Evolutionary conservation across 2,113 vertebrate species (phyloP).

Genomic region (Burhinus bistriatus): DNA sequence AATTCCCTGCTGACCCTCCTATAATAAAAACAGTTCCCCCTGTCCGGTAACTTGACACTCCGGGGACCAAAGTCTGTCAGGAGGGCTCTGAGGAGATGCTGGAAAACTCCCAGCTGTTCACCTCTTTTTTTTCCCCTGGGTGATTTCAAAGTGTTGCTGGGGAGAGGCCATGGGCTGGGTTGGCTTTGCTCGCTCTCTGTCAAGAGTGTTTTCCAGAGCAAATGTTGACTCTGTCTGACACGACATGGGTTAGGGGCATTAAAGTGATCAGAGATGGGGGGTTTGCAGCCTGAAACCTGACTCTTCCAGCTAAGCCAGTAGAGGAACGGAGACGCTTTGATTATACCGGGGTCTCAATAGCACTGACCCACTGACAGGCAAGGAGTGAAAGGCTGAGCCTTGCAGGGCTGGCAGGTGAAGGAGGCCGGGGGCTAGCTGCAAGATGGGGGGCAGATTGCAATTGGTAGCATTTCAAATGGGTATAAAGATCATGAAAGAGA

Average conservation of each 20-base stretch:
- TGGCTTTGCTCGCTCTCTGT: slow-evolving; percentile 8
- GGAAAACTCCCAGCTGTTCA: slow-evolving; percentile 66
- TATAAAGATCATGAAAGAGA: not conserved
- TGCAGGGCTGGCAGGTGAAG: not conserved
- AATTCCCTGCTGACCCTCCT: slow-evolving; percentile 69
- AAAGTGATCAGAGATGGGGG: slow-evolving; percentile 70
- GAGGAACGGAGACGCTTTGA: slow-evolving; percentile 28
- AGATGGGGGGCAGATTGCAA: not conserved
- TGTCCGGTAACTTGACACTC: slow-evolving; percentile 61
- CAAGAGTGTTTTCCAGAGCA: slow-evolving; percentile 61
- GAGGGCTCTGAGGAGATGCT: slow-evolving; percentile 30
- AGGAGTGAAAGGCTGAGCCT: not conserved
- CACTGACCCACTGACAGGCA: not conserved
- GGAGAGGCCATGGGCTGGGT: not conserved
- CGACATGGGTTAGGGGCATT: slow-evolving; percentile 67
- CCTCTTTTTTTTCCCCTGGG: not conserved
- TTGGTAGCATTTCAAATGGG: not conserved
- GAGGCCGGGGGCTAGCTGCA: not conserved
- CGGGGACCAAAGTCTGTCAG: slow-evolving; percentile 30
- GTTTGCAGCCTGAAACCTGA: slow-evolving; percentile 70
- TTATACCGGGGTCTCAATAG: not conserved
- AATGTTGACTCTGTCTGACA: slow-evolving; percentile 70
- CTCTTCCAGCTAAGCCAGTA: slow-evolving; percentile 4
- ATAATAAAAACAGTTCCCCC: slow-evolving; percentile 46
- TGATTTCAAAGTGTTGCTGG: slow-evolving; percentile 16